phyloP scores from a whole-genome alignment of 1,140 invertebrate genomes.

The Rhopalosiphum maidis region DNA sequence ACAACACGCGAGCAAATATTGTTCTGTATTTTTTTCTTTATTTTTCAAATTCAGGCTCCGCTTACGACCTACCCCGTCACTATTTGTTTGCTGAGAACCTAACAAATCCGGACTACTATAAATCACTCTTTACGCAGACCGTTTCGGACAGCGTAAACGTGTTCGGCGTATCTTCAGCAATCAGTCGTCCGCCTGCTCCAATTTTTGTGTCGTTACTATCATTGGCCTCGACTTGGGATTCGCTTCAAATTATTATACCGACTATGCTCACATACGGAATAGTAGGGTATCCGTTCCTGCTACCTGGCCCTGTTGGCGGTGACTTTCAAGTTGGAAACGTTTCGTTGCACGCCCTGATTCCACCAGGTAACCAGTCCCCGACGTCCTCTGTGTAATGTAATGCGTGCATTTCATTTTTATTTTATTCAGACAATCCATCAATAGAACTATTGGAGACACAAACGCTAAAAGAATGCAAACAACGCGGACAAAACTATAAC shows the following conservation, averaged over 20 bases:
- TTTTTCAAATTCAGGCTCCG: conserved; percentile 68
- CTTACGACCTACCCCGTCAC: conserved; percentile 85
- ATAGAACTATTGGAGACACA: conserved; percentile 10
- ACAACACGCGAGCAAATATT: too few species aligned
- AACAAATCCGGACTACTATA: conserved; percentile 82
- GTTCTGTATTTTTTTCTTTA: too few species aligned
- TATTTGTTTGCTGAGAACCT: conserved; percentile 75
- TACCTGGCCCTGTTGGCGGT: conserved; percentile 92
- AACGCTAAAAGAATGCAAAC: conserved; percentile 38
- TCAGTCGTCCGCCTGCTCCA: conserved; percentile 79
- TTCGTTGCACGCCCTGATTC: conserved; percentile 31
- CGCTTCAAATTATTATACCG: conserved; percentile 80
- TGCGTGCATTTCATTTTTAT: not conserved
- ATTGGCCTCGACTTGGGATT: conserved; percentile 87
- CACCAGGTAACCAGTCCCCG: not conserved
- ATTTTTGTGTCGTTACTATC: conserved; percentile 87
- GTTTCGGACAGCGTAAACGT: conserved; percentile 67
- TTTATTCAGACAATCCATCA: conserved; percentile 29
- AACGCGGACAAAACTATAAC: conserved; percentile 22
- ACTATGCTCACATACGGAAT: conserved; percentile 86
- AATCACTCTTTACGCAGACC: conserved; percentile 73
- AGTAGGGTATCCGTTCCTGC: conserved; percentile 88
- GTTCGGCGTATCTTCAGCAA: conserved; percentile 83
- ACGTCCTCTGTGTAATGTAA: not conserved
- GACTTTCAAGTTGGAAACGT: conserved; percentile 64